Evolutionary conservation across 2,113 vertebrate species (phyloP).

Genomic region (Maccullochella peelii): DNA sequence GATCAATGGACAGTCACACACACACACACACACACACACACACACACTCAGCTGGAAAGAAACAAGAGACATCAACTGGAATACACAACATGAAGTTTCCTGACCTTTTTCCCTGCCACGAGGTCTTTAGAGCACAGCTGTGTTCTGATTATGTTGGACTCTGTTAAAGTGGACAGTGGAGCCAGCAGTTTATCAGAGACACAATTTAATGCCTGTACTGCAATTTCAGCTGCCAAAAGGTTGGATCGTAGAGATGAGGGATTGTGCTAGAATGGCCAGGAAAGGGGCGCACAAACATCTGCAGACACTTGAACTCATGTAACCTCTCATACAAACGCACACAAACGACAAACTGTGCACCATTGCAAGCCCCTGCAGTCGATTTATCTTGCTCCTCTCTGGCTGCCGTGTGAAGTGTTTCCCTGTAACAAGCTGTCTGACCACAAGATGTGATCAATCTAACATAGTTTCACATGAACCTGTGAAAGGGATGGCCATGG

Average conservation of each 20-base stretch:
- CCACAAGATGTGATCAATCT: conserved; percentile 5
- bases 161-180: conserved; percentile 22
- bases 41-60: conserved; percentile 20
- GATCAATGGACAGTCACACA: conserved; percentile 3
- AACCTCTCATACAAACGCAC: conserved; percentile 18
- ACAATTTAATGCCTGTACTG: conserved; percentile 38
- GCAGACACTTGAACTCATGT: conserved; percentile 23
- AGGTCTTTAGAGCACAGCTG: conserved; percentile 55
- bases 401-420: conserved; percentile 40
- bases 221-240: conserved; percentile 30
- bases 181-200: conserved; percentile 34
- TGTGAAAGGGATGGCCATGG: neutral
- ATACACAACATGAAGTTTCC: conserved; percentile 35
- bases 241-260: conserved; percentile 34
- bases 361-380: conserved; percentile 1
- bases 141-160: conserved; percentile 42
- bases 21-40: neutral
- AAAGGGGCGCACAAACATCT: conserved; percentile 12
- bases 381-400: conserved; percentile 28
- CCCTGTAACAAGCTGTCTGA: conserved; percentile 17
- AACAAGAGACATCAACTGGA: conserved; percentile 34
- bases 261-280: conserved; percentile 24
- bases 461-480: conserved; percentile 19
- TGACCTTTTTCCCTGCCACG: conserved; percentile 47
- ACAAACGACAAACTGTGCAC: conserved; percentile 6